These are phyloP conservation scores for Pollimyrus isidori DNA, from an alignment of 2,113 vertebrate genomes.

Conservation along the genomic window DNA sequence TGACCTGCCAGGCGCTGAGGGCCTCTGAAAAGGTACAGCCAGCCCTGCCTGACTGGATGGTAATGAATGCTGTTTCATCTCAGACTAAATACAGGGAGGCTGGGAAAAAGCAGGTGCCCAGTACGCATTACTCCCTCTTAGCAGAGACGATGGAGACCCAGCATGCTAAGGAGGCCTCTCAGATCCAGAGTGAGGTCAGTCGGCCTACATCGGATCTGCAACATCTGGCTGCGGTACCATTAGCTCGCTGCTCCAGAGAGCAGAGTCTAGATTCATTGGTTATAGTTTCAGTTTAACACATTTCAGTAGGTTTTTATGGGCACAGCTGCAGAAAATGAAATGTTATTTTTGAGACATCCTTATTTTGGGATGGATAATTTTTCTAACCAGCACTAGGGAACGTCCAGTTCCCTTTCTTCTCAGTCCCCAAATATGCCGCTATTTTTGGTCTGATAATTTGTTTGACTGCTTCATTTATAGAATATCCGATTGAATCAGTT, in stretches of 20 bases:
- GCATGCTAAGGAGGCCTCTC: constrained; percentile 69
- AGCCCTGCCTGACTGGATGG: not conserved
- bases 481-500: not conserved
- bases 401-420: not conserved
- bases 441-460: not conserved
- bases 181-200: constrained; percentile 57
- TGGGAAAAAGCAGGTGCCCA: constrained; percentile 61
- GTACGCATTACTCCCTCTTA: constrained; percentile 65
- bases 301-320: not conserved
- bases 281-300: not conserved
- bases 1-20: not conserved
- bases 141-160: constrained; percentile 74
- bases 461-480: not conserved
- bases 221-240: not conserved
- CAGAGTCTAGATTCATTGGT: not conserved
- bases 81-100: constrained; percentile 69
- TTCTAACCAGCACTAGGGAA: not conserved
- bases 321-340: not conserved
- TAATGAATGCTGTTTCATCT: not conserved
- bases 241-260: not conserved
- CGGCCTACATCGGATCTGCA: not conserved
- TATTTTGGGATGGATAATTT: not conserved
- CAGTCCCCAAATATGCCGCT: not conserved
- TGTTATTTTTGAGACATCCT: not conserved
- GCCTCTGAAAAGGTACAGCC: not conserved